A percentile compares a stretch with the other conserved stretches of the same genome.
phyloP scores from a whole-genome alignment of 2,888 invertebrate genomes.

The Phlogophora meticulosa region DNA sequence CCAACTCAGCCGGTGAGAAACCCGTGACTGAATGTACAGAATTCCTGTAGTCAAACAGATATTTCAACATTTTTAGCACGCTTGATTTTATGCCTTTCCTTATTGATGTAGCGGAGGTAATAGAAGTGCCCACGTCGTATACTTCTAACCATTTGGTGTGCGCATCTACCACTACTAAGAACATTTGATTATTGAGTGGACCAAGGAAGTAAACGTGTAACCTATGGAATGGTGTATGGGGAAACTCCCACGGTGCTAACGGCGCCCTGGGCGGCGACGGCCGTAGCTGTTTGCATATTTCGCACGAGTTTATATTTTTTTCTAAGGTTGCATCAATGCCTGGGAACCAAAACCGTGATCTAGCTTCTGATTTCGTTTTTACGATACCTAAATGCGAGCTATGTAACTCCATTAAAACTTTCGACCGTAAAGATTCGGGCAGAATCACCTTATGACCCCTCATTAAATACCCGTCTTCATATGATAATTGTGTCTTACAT shows the following conservation, averaged over 20 bases:
- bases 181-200: not conserved
- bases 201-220: not conserved
- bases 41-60: not conserved
- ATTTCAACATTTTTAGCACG: not conserved
- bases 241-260: not conserved
- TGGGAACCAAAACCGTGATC: no score
- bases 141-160: not conserved
- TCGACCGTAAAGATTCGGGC: not conserved
- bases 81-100: not conserved
- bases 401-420: not conserved
- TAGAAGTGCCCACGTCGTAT: not conserved
- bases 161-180: not conserved
- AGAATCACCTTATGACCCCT: conserved; percentile 3
- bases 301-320: not conserved
- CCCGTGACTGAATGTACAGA: not conserved
- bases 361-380: no score
- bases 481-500: not conserved
- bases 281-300: not conserved
- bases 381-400: no score
- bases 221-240: not conserved
- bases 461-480: not conserved
- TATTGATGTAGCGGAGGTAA: not conserved
- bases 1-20: not conserved
- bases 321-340: not conserved
- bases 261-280: not conserved